Conservation (phyloP, 2,888 invertebrate genomes). For the Caenorhabditis imperialis region DNA sequence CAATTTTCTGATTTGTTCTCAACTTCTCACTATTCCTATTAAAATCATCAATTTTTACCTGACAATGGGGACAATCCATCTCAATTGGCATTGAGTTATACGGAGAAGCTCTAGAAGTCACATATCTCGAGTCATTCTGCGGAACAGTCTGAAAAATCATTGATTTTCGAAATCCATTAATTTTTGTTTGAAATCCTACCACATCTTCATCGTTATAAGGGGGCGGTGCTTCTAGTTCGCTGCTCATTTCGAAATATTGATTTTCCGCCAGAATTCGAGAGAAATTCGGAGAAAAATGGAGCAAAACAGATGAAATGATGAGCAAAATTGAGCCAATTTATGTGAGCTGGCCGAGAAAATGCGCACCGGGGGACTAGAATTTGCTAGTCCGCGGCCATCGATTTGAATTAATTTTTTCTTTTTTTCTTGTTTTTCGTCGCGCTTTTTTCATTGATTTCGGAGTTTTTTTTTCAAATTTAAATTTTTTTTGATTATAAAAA, state of each 20-base stretch:
- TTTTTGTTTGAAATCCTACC: too few species aligned
- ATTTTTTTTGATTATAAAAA: not conserved
- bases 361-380: not conserved
- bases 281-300: too few species aligned
- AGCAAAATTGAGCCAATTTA: too few species aligned
- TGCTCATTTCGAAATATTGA: too few species aligned
- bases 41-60: slow-evolving; percentile 64
- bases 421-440: slow-evolving; percentile 1
- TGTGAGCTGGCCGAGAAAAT: not conserved
- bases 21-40: too few species aligned
- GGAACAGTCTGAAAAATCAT: not conserved
- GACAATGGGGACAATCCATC: slow-evolving; percentile 75
- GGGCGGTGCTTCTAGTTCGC: too few species aligned
- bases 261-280: too few species aligned
- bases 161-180: too few species aligned
- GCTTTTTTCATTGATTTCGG: not conserved
- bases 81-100: slow-evolving; percentile 73
- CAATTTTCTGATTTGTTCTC: too few species aligned
- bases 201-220: too few species aligned
- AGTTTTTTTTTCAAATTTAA: not conserved
- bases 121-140: slow-evolving; percentile 33
- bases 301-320: too few species aligned
- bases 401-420: not conserved
- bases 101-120: slow-evolving; percentile 32
- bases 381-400: not conserved